A percentile compares a stretch with the other conserved stretches of the same genome.
phyloP scores from a whole-genome alignment of 2,888 invertebrate genomes.

The Adelphocoris suturalis region DNA sequence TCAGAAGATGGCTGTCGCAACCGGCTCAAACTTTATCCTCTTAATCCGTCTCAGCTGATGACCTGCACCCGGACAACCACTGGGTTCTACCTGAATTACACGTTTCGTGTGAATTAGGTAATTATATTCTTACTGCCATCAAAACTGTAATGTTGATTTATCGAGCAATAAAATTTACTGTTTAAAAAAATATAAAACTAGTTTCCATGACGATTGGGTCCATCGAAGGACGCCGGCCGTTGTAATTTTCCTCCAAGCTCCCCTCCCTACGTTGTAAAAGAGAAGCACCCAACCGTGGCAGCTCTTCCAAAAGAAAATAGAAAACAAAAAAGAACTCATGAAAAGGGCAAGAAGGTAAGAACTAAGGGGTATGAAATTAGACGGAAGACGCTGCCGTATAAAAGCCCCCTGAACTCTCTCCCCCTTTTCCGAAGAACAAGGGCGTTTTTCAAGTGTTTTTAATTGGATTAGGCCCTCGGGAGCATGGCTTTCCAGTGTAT shows the following conservation, averaged over 20 bases:
- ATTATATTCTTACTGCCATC: no score
- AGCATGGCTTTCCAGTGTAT: conserved; percentile 51
- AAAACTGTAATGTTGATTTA: no score
- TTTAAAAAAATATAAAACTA: no score
- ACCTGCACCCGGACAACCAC: no score
- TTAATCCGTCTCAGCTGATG: no score
- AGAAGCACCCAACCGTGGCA: neutral
- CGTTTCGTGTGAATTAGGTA: no score
- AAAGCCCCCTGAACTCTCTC: neutral
- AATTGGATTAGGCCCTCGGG: conserved; percentile 66
- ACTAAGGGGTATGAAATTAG: conserved; percentile 68
- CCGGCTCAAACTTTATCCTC: no score
- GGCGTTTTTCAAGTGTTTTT: conserved; percentile 65
- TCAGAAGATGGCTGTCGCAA: no score
- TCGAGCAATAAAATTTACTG: no score
- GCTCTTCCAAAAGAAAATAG: neutral
- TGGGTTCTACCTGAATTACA: no score
- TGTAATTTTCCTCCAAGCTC: neutral
- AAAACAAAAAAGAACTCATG: neutral
- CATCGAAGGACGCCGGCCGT: neutral
- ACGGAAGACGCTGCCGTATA: conserved; percentile 48
- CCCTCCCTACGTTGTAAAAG: neutral
- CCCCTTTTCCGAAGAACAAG: conserved; percentile 33
- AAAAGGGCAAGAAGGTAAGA: conserved; percentile 54
- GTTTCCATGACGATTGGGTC: neutral